These are phyloP conservation scores for Drosophila virilis DNA, from an alignment of 1,140 invertebrate species.

Conservation along the genomic window DNA sequence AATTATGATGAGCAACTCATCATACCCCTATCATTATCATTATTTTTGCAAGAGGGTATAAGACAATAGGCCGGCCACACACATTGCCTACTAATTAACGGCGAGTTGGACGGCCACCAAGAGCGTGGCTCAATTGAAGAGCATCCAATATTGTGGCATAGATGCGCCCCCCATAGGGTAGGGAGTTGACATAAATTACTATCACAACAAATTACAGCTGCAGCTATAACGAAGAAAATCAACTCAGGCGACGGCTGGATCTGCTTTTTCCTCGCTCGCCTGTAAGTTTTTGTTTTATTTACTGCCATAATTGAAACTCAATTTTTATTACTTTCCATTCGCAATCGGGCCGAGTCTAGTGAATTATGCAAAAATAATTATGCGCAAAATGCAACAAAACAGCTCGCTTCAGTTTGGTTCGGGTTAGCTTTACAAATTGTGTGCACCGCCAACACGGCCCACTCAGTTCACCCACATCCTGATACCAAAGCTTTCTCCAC, in stretches of 20 bases:
- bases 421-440: neutral
- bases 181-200: conserved; percentile 72
- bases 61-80: conserved; percentile 12
- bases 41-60: neutral
- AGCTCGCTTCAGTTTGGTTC: conserved; percentile 10
- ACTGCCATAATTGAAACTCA: conserved; percentile 80
- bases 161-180: conserved; percentile 16
- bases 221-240: neutral
- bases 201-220: conserved; percentile 51
- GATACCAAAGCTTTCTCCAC: neutral
- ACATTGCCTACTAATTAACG: conserved; percentile 60
- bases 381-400: conserved; percentile 75
- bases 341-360: conserved; percentile 60
- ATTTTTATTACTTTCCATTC: conserved; percentile 72
- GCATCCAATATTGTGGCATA: conserved; percentile 56
- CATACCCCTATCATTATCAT: neutral
- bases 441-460: neutral
- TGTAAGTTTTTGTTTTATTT: conserved; percentile 49
- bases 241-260: neutral
- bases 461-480: neutral
- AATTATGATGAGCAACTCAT: neutral
- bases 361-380: conserved; percentile 83
- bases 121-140: conserved; percentile 63
- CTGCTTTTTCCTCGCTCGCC: conserved; percentile 10
- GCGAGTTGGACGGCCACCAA: conserved; percentile 54